Evolutionary conservation across 2,888 invertebrate genomes (phyloP).

Genomic region (Luffia ferchaultella): DNA sequence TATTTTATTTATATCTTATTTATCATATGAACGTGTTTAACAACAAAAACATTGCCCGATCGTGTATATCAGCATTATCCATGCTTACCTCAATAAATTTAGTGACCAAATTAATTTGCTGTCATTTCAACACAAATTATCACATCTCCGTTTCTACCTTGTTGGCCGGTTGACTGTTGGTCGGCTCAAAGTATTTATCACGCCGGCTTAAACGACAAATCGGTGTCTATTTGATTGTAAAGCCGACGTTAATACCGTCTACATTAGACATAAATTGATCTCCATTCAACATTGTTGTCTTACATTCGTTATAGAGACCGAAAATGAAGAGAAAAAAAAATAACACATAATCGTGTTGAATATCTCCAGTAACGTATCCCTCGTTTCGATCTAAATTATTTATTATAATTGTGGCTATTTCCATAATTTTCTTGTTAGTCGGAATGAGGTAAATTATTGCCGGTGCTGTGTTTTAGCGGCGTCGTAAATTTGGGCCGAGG

Average conservation of each 20-base stretch:
- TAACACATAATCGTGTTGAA: conserved; percentile 22
- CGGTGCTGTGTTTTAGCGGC: conserved; percentile 50
- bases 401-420: conserved; percentile 52
- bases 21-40: too few species aligned
- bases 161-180: conserved; percentile 4
- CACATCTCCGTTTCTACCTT: conserved; percentile 23
- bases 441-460: conserved; percentile 50
- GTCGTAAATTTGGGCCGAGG: conserved; percentile 46
- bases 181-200: neutral
- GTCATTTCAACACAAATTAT: conserved; percentile 25
- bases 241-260: conserved; percentile 14
- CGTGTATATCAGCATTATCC: neutral
- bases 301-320: conserved; percentile 14
- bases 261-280: conserved; percentile 19
- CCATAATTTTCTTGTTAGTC: conserved; percentile 58
- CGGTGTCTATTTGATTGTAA: conserved; percentile 5
- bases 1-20: too few species aligned
- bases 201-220: neutral
- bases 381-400: conserved; percentile 47
- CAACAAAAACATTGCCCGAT: neutral
- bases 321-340: conserved; percentile 15
- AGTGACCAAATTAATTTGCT: conserved; percentile 27
- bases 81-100: conserved; percentile 23
- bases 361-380: conserved; percentile 29
- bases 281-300: conserved; percentile 21